Evolutionary conservation across 2,888 invertebrate genomes (phyloP).

Genomic region (Trichopoda pennipes): DNA sequence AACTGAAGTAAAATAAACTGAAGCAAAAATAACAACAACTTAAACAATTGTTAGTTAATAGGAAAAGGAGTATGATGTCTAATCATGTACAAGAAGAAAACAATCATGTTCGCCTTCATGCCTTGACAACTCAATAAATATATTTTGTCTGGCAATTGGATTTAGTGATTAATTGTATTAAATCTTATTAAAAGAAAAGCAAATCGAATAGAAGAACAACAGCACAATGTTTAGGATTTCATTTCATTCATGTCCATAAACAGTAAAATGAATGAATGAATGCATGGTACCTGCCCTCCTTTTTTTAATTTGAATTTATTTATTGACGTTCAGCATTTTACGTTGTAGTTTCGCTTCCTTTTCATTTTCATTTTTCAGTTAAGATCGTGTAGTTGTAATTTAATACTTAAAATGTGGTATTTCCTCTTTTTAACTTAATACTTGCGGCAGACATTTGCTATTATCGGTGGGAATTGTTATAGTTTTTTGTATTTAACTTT

Average conservation of each 20-base stretch:
- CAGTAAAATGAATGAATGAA: conserved; percentile 52
- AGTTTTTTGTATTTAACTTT: conserved; percentile 9
- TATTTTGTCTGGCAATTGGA: conserved; percentile 67
- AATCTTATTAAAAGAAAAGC: conserved; percentile 38
- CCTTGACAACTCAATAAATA: conserved; percentile 69
- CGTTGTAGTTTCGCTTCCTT: conserved; percentile 36
- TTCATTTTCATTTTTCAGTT: conserved; percentile 18
- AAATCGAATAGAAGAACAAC: neutral
- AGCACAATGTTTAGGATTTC: conserved; percentile 1
- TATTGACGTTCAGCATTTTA: conserved; percentile 50
- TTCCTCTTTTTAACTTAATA: neutral
- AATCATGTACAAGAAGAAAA: conserved; percentile 51
- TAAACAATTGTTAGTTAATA: conserved; percentile 37
- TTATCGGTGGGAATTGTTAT: conserved; percentile 27
- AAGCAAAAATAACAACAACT: conserved; percentile 10
- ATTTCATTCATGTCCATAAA: conserved; percentile 16
- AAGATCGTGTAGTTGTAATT: conserved; percentile 57
- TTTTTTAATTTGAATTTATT: conserved; percentile 43
- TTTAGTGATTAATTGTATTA: conserved; percentile 68
- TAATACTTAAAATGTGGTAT: conserved; percentile 52
- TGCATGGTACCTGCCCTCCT: conserved; percentile 54
- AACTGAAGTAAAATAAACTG: conserved; percentile 27
- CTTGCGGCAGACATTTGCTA: conserved; percentile 35
- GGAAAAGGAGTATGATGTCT: conserved; percentile 33
- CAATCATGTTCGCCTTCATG: conserved; percentile 61